Base-by-base conservation (phyloP, 2,113 vertebrate genomes). In the Sporophila hypoxantha region DNA sequence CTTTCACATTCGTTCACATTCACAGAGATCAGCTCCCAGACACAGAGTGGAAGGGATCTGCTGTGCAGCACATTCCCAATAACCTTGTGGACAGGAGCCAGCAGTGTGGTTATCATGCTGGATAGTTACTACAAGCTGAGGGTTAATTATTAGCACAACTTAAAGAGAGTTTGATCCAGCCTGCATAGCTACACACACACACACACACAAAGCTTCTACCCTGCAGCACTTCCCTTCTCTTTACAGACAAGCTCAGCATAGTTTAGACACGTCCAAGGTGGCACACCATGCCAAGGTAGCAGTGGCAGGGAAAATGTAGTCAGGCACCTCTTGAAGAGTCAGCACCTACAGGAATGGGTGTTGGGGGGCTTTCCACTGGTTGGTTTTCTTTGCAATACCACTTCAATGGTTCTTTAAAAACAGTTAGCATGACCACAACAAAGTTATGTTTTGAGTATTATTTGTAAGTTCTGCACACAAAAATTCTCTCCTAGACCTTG, bases 111-210 rank as follows among this genome's bases (percentile, higher is more conserved):
- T 89, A 86, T 83, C 85, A 47, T 16, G 55, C 70, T 44, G 55
- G 22, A 76, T 26, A 81, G 89, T 78, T 94, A 80, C 53, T 76
- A 90, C 67, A 70, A 73, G 60, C 74, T 56, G 74, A 79, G n/a
- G 59, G 89, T 94, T 95, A 95, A 95, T 93, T 86, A 93, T 95
- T 91, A 94, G 75, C 90, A 93, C 86, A 66, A 62, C 59, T 93
- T 81, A 66, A 93, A 92, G 56, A 55, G 30, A 84, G 74, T 71
- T 84, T 91, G 83, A 91, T 84, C 74, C 81, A 88, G 81, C 36
- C 77, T 55, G 67, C 75, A 53, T 30, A 81, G 66, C 49, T 80
- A 50, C 41, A 78, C 30, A 57, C 17, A 56, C 27, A 53, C 41
- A 62, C 23, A 60, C 26, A 49, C 26, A 69, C 41, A 70, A 17